Evolutionary conservation across 2,797 vertebrate genomes (phyloP).

Genomic region (Periophthalmus magnuspinnatus): DNA sequence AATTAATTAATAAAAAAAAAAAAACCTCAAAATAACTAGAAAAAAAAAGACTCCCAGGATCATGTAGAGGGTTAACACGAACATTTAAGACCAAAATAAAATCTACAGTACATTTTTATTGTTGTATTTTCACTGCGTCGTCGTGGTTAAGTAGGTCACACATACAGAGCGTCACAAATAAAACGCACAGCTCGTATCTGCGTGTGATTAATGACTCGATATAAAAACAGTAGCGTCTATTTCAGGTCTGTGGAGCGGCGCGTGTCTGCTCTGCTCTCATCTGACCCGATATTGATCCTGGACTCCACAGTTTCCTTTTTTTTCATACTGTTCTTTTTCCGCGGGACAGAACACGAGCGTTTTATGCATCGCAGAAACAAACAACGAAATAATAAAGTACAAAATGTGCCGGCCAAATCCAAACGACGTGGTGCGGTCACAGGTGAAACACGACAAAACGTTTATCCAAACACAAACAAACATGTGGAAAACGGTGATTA

Average conservation of each 20-base stretch:
- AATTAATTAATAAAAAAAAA: too few species aligned
- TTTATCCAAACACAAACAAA: not conserved
- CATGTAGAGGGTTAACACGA: too few species aligned
- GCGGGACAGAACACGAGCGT: too few species aligned
- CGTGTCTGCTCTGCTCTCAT: not conserved
- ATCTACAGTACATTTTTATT: too few species aligned
- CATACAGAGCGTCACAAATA: slow-evolving; percentile 8
- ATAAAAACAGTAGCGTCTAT: not conserved
- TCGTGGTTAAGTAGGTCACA: not conserved
- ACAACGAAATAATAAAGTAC: not conserved
- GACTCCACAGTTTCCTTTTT: too few species aligned
- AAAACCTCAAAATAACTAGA: too few species aligned
- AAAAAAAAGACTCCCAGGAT: too few species aligned
- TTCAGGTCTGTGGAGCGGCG: not conserved
- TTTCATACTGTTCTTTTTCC: too few species aligned
- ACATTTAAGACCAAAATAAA: too few species aligned
- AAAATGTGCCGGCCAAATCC: not conserved
- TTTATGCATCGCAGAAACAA: slow-evolving; percentile 9
- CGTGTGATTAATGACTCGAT: slow-evolving; percentile 16
- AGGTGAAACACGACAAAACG: not conserved
- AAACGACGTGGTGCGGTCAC: not conserved
- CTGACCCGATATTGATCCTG: slow-evolving; percentile 14
- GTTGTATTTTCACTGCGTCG: too few species aligned
- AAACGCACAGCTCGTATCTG: slow-evolving; percentile 6
- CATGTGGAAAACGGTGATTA: not conserved